Evolutionary conservation across 2,113 vertebrate genomes (phyloP).

Genomic region (Platichthys stellatus): DNA sequence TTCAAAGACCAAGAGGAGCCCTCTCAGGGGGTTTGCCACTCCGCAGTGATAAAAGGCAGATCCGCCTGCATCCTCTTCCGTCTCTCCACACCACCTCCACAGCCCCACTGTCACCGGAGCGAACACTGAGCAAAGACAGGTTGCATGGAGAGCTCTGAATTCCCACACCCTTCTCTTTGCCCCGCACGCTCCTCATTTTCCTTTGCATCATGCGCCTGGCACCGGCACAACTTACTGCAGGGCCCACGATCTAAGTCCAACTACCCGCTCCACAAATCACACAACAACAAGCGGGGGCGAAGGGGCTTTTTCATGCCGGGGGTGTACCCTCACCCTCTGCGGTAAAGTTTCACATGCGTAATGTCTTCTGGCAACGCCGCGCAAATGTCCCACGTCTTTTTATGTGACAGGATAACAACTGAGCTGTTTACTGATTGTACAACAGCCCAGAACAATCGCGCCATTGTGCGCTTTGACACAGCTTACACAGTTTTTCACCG

Average conservation of each 20-base stretch:
- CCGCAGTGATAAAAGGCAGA: conserved; percentile 70
- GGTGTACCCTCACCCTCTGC: conserved; percentile 51
- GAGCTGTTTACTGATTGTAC: conserved; percentile 62
- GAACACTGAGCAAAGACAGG: conserved; percentile 73
- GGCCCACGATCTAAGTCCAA: conserved; percentile 62
- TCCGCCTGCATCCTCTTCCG: conserved; percentile 55
- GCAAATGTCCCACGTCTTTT: conserved; percentile 59
- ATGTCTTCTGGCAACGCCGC: conserved; percentile 64
- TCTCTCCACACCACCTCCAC: conserved; percentile 45
- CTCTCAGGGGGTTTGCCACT: conserved; percentile 41
- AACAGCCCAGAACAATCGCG: conserved; percentile 48
- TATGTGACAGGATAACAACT: conserved; percentile 64
- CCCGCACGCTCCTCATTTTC: conserved; percentile 60
- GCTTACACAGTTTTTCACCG: conserved; percentile 27
- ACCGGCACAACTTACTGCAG: conserved; percentile 45
- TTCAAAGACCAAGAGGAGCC: conserved; percentile 42
- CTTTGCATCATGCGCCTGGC: conserved; percentile 71
- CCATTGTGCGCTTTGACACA: conserved; percentile 51
- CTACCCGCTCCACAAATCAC: conserved; percentile 69
- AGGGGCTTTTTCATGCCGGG: conserved; percentile 60
- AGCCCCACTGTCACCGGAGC: conserved; percentile 41
- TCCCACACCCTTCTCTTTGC: conserved; percentile 68
- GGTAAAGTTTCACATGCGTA: conserved; percentile 60
- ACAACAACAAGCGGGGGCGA: conserved; percentile 52
- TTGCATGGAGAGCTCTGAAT: conserved; percentile 57